Evolutionary conservation across 2,113 vertebrate species (phyloP).

Genomic region (Tragelaphus scriptus): DNA sequence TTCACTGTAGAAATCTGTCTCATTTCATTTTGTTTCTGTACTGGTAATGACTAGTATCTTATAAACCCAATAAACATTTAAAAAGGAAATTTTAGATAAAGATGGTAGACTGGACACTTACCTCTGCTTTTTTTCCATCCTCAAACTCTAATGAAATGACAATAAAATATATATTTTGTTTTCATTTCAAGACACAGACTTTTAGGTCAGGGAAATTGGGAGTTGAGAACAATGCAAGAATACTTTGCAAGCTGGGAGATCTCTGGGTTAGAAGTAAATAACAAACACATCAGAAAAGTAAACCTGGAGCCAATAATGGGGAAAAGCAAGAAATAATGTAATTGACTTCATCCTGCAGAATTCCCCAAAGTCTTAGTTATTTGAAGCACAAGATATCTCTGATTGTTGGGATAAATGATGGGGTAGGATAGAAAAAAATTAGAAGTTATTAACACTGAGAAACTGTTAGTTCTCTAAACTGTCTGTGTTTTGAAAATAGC

Average conservation of each 20-base stretch:
- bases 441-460: neutral
- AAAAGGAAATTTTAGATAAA: neutral
- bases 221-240: neutral
- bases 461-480: neutral
- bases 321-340: neutral
- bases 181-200: neutral
- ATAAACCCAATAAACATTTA: neutral
- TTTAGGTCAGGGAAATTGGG: neutral
- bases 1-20: neutral
- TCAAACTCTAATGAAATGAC: neutral
- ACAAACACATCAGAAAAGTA: neutral
- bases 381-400: neutral
- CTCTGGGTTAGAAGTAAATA: neutral
- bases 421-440: neutral
- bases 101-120: neutral
- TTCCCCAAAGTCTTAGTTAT: neutral
- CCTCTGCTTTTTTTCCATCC: neutral
- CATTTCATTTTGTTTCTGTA: neutral
- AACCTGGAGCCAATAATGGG: neutral
- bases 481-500: neutral
- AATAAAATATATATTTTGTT: neutral
- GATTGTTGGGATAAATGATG: neutral
- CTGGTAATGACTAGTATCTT: neutral
- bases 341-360: neutral
- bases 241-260: neutral